Evolutionary conservation across 2,113 vertebrate species (phyloP).

Genomic region (Phaethornis superciliosus): DNA sequence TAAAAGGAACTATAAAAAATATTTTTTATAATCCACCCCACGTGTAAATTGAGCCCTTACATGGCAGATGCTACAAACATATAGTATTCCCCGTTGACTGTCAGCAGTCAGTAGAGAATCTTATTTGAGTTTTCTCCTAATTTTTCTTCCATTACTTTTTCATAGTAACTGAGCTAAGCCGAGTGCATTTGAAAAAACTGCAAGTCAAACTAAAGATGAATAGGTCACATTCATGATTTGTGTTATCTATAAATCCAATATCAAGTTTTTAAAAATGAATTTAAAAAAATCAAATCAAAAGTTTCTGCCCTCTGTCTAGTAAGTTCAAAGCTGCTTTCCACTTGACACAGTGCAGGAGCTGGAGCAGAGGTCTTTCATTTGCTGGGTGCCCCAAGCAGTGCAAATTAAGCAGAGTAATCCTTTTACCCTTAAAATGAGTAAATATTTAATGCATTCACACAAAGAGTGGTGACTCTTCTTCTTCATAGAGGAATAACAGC

Average conservation of each 20-base stretch:
- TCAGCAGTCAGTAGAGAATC: not conserved
- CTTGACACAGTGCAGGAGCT: not conserved
- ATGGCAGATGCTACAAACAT: not conserved
- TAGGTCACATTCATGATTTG: not conserved
- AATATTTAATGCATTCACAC: not conserved
- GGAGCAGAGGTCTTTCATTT: conserved; percentile 2
- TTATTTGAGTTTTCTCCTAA: conserved; percentile 22
- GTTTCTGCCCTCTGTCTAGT: not conserved
- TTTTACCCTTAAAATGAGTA: not conserved
- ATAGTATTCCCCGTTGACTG: not conserved
- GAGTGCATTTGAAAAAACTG: not conserved
- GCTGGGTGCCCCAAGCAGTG: not conserved
- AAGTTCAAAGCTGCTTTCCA: not conserved
- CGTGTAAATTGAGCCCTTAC: not conserved
- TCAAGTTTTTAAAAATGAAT: not conserved
- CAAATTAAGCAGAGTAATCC: not conserved
- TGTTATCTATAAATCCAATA: not conserved
- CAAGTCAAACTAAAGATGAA: not conserved
- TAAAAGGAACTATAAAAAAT: not conserved
- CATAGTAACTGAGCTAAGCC: not conserved
- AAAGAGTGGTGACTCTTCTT: not conserved
- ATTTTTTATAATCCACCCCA: not conserved
- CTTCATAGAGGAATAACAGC: not conserved
- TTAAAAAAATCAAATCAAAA: not conserved
- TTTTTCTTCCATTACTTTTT: conserved; percentile 7